Percentiles rank a stretch among this genome's conserved stretches.
These are phyloP conservation scores for Hydrochoerus hydrochaeris DNA, from an alignment of 2,113 vertebrate genomes.

Conservation along the genomic window DNA sequence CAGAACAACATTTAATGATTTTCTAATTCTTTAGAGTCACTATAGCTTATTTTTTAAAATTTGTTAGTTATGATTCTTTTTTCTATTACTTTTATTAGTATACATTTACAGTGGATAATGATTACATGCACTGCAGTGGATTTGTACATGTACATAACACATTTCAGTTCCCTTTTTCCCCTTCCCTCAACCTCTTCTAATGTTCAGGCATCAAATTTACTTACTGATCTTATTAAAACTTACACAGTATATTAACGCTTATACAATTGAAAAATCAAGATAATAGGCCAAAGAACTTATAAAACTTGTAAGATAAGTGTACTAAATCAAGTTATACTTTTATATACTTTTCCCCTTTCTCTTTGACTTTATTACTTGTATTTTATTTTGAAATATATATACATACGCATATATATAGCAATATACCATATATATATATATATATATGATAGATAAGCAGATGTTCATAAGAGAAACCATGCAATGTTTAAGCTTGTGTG, in stretches of 20 bases:
- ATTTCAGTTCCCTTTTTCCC: neutral
- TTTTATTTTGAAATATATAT: neutral
- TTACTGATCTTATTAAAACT: neutral
- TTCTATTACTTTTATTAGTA: neutral
- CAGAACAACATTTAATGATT: neutral
- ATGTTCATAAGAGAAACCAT: neutral
- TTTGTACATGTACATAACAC: neutral
- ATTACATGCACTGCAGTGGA: neutral
- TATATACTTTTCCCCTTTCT: neutral
- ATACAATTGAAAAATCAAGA: neutral
- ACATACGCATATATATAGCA: neutral
- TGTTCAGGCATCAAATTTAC: neutral
- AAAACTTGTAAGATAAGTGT: neutral
- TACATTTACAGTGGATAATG: neutral
- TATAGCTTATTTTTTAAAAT: neutral
- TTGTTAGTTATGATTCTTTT: neutral
- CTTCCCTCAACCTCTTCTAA: neutral
- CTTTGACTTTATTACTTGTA: neutral
- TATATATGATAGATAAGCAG: neutral
- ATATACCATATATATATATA: neutral
- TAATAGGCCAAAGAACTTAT: neutral
- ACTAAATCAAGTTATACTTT: neutral
- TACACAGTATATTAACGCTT: neutral
- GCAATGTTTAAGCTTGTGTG: neutral
- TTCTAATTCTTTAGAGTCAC: neutral